Evolutionary conservation across 2,888 invertebrate species (phyloP).

Genomic region (Dolomedes plantarius): DNA sequence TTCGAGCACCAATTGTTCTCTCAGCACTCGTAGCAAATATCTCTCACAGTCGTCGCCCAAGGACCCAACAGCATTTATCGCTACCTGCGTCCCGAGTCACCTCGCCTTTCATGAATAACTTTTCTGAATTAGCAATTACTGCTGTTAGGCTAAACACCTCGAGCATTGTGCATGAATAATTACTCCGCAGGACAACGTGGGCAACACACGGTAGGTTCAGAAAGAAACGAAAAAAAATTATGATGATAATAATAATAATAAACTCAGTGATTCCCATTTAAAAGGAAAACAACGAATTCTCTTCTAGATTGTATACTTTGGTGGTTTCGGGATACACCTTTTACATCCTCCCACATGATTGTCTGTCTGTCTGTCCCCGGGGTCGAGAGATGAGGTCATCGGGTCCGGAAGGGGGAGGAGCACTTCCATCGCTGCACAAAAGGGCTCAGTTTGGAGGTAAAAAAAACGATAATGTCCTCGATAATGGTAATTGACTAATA

Average conservation of each 20-base stretch:
- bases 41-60: no score
- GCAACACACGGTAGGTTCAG: background rate
- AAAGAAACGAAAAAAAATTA: background rate
- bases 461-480: slow-evolving; percentile 64
- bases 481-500: slow-evolving; percentile 67
- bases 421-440: slow-evolving; percentile 43
- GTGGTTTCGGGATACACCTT: slow-evolving; percentile 33
- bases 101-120: background rate
- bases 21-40: no score
- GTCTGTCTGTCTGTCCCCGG: slow-evolving; percentile 11
- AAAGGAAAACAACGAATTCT: slow-evolving; percentile 10
- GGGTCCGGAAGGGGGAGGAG: slow-evolving; percentile 63
- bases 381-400: slow-evolving; percentile 51
- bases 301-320: slow-evolving; percentile 48
- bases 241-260: background rate
- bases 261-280: background rate
- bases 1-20: no score
- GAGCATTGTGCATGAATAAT: background rate
- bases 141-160: slow-evolving; percentile 5
- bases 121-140: slow-evolving; percentile 9
- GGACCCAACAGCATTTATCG: no score
- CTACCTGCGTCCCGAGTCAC: background rate
- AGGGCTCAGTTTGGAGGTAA: slow-evolving; percentile 26
- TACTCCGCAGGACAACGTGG: background rate
- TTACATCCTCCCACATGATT: slow-evolving; percentile 29